These are phyloP conservation scores for Rotaria socialis DNA, from an alignment of 2,888 invertebrate genomes.

Conservation along the genomic window DNA sequence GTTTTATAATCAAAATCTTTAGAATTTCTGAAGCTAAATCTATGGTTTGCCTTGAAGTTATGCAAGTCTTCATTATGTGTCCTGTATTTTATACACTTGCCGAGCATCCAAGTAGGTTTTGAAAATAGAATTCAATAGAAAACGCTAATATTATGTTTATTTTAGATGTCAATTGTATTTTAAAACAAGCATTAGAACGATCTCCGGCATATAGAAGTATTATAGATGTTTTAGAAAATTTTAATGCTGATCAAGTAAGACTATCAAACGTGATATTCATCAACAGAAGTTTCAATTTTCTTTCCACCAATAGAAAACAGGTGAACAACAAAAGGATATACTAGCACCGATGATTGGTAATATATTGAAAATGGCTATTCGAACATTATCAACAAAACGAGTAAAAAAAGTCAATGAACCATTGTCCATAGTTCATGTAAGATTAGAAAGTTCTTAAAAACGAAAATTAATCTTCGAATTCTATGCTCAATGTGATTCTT, in stretches of 20 bases:
- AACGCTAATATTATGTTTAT: background rate
- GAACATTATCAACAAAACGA: constrained; percentile 19
- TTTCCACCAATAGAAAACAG: background rate
- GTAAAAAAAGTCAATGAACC: background rate
- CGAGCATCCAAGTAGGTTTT: background rate
- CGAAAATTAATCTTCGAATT: background rate
- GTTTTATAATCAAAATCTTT: background rate
- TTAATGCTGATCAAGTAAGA: constrained; percentile 16
- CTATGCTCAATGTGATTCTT: background rate
- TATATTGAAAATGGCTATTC: constrained; percentile 34
- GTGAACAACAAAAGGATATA: constrained; percentile 32
- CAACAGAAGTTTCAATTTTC: no score
- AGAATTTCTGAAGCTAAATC: background rate
- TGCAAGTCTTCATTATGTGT: constrained; percentile 23
- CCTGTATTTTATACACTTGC: background rate
- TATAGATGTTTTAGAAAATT: constrained; percentile 11
- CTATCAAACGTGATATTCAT: no score
- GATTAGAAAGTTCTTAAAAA: background rate
- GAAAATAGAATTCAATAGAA: background rate
- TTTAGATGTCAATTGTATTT: background rate
- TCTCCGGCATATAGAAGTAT: constrained; percentile 20
- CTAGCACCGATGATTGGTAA: background rate
- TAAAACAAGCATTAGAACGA: constrained; percentile 23
- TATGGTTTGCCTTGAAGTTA: constrained; percentile 30
- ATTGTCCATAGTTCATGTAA: background rate